These are phyloP conservation scores for Pinna nobilis DNA, from an alignment of 1,140 invertebrate species.

Conservation along the genomic window DNA sequence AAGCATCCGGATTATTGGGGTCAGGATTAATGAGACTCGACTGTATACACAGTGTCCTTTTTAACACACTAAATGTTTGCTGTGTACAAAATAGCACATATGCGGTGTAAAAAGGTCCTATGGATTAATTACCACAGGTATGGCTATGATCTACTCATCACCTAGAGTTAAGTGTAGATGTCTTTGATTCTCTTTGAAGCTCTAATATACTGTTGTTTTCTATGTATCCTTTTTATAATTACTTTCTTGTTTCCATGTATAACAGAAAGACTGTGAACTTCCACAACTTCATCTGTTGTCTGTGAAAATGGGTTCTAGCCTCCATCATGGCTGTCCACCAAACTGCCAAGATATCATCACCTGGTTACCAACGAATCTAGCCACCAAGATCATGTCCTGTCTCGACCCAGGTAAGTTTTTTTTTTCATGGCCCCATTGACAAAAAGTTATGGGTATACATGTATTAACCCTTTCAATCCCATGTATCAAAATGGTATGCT, in stretches of 20 bases:
- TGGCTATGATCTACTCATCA: not conserved
- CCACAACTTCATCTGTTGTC: slow-evolving; percentile 76
- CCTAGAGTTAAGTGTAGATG: not conserved
- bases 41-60: too few species aligned
- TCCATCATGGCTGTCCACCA: slow-evolving; percentile 75
- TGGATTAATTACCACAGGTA: too few species aligned
- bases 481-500: too few species aligned
- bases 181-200: not conserved
- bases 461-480: too few species aligned
- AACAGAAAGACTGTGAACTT: slow-evolving; percentile 72
- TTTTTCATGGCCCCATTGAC: too few species aligned
- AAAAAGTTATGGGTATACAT: not conserved
- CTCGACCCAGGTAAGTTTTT: slow-evolving; percentile 75
- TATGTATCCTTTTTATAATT: too few species aligned
- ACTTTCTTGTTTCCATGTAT: slow-evolving; percentile 19
- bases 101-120: too few species aligned
- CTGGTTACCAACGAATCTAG: slow-evolving; percentile 74
- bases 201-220: too few species aligned
- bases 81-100: too few species aligned
- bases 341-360: slow-evolving; percentile 77
- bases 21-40: too few species aligned
- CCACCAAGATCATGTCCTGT: slow-evolving; percentile 75
- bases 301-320: slow-evolving; percentile 71
- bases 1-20: too few species aligned
- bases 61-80: too few species aligned